Base-by-base conservation (phyloP, 2,113 vertebrate species). In the Leuciscus idus region DNA sequence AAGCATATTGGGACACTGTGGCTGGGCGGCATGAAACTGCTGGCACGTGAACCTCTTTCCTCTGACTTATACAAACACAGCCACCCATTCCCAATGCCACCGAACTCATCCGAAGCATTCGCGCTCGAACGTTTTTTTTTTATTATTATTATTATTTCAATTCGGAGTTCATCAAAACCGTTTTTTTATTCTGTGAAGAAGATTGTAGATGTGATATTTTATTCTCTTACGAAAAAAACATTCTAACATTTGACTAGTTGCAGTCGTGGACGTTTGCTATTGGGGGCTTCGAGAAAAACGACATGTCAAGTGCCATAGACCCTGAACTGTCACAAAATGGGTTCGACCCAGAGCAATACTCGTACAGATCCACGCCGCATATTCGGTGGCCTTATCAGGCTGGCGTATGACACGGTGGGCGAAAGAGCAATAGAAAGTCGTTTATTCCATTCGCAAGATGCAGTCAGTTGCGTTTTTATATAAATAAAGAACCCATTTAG, bases 271-370 rank as follows among this genome's bases (percentile, higher is more conserved):
- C 39, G 64, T 82, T 92, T 62, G 39, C 87, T 91, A 28, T 73
- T 3, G 26, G 83, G 13, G 6, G 9, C 5, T 43, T 52, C 77
- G 74, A 87, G 94, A 91, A 93, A 93, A 93, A 93, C 93, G 93
- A 95, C 91, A 78, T 94, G 94, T 95, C 94, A 96, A 96, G 96
- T 99, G 97, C 97, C 97, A 97, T 96, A 97, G 95, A 98, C 96
- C 96, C 96, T 92, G 95, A 97, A 95, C 96, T 97, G 95, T 97
- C 96, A 93, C 55, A 91, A 94, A 86, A 90, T 52, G 87, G 91
- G 93, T 90, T 91, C 86, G 89, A 92, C 93, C 88, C 92, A 90
- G 85, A 96, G 92, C 95, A 95, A 95, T 93, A 95, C 70, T 90
- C 90, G 10, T 30, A 86, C 89, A 86, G 83, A 79, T 89, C 43